Evolutionary conservation across 2,113 vertebrate species (phyloP).

Genomic region (Pachycephala philippinensis): DNA sequence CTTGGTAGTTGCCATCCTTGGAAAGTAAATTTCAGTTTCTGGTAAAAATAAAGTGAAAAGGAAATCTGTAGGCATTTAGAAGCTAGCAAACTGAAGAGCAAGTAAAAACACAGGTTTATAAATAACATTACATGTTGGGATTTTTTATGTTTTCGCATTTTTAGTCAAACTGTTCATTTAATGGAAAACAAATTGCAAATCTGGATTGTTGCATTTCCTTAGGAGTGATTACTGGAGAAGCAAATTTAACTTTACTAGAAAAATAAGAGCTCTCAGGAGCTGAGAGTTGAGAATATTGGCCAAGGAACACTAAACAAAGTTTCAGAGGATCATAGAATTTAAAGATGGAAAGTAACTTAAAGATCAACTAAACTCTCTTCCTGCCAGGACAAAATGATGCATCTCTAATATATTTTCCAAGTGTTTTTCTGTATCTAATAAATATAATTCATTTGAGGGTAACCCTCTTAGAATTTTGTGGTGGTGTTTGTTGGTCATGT

Average conservation of each 20-base stretch:
- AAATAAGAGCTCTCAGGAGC: not conserved
- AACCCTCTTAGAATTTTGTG: not conserved
- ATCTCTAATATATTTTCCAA: not conserved
- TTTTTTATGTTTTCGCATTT: not conserved
- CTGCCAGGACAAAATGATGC: not conserved
- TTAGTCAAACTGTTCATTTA: not conserved
- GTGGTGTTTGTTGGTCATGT: not conserved
- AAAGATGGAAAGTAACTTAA: not conserved
- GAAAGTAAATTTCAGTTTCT: not conserved
- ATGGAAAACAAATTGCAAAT: not conserved
- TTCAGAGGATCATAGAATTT: not conserved
- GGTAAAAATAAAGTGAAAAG: not conserved
- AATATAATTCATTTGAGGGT: not conserved
- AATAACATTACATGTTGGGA: not conserved
- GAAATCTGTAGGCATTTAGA: not conserved
- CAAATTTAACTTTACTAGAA: not conserved
- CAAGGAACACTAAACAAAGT: not conserved
- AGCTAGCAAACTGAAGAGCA: not conserved
- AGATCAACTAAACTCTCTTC: not conserved
- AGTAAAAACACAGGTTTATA: not conserved
- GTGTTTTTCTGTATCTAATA: not conserved
- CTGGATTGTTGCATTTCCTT: not conserved
- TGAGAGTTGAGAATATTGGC: not conserved
- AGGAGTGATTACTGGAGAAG: not conserved
- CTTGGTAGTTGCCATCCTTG: not conserved